These are phyloP conservation scores for Lerista edwardsae DNA, from an alignment of 2,797 vertebrate species.

Conservation along the genomic window DNA sequence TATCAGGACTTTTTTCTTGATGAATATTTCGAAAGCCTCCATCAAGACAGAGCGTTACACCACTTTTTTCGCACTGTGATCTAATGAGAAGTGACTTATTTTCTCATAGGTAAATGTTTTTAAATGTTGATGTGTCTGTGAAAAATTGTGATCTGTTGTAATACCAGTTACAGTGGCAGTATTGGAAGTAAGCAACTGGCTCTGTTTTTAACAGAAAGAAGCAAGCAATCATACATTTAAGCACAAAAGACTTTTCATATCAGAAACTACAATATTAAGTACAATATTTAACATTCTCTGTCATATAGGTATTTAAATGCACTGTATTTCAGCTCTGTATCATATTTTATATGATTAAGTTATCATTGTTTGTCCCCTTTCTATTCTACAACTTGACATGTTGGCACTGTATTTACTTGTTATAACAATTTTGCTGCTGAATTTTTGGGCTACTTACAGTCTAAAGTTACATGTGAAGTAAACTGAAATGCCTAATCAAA, in stretches of 20 bases:
- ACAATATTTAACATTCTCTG: slow-evolving; percentile 78
- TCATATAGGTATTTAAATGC: slow-evolving; percentile 80
- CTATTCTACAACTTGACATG: slow-evolving; percentile 72
- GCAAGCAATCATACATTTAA: slow-evolving; percentile 65
- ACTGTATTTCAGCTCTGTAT: slow-evolving; percentile 80
- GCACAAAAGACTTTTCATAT: slow-evolving; percentile 80
- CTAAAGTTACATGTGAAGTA: slow-evolving; percentile 65
- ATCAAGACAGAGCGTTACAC: slow-evolving; percentile 74
- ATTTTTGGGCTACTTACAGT: slow-evolving; percentile 72
- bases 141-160: slow-evolving; percentile 82
- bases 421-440: slow-evolving; percentile 79
- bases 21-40: slow-evolving; percentile 76
- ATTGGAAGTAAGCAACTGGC: slow-evolving; percentile 81
- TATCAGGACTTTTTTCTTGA: slow-evolving; percentile 78
- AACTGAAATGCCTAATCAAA: slow-evolving; percentile 67
- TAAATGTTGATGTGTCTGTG: slow-evolving; percentile 80
- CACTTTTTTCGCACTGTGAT: slow-evolving; percentile 86
- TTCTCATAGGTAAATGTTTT: slow-evolving; percentile 83
- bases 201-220: slow-evolving; percentile 75
- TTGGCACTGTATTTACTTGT: slow-evolving; percentile 76
- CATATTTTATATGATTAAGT: slow-evolving; percentile 82
- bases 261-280: slow-evolving; percentile 73
- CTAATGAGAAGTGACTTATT: slow-evolving; percentile 84
- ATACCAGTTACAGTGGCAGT: slow-evolving; percentile 83
- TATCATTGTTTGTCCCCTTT: slow-evolving; percentile 79